Conservation (phyloP, 2,888 invertebrate genomes). For the Caenorhabditis doughertyi region DNA sequence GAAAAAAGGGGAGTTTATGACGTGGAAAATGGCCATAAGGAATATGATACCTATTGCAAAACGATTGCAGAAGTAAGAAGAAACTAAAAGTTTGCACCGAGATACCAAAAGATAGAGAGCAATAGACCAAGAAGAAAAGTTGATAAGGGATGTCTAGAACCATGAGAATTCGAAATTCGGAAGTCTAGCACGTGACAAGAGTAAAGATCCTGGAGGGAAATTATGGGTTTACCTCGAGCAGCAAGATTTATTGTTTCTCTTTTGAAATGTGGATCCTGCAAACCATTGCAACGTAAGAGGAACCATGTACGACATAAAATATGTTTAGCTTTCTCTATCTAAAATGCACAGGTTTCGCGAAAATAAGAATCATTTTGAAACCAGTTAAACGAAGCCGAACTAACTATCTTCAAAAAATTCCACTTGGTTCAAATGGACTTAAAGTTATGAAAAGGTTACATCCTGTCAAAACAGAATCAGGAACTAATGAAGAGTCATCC, state of each 20-base stretch:
- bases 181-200: not conserved
- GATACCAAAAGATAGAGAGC: not conserved
- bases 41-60: slow-evolving; percentile 36
- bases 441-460: not conserved
- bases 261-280: no score
- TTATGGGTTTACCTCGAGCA: not conserved
- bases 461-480: slow-evolving; percentile 28
- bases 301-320: no score
- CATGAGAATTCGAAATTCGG: not conserved
- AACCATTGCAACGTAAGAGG: no score
- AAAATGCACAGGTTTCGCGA: no score
- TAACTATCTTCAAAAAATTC: no score
- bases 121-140: not conserved
- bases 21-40: slow-evolving; percentile 32
- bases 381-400: no score
- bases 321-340: no score
- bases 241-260: no score
- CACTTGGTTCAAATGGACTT: not conserved
- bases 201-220: not conserved
- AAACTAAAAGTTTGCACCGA: slow-evolving; percentile 8
- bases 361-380: no score
- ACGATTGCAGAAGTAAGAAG: slow-evolving; percentile 17
- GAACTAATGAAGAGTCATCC: slow-evolving; percentile 22
- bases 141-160: not conserved
- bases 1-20: slow-evolving; percentile 14